Evolutionary conservation across 2,888 invertebrate species (phyloP), one percentile per base, ranked within the genome.

Genomic region (Phyllotreta cruciferae): DNA sequence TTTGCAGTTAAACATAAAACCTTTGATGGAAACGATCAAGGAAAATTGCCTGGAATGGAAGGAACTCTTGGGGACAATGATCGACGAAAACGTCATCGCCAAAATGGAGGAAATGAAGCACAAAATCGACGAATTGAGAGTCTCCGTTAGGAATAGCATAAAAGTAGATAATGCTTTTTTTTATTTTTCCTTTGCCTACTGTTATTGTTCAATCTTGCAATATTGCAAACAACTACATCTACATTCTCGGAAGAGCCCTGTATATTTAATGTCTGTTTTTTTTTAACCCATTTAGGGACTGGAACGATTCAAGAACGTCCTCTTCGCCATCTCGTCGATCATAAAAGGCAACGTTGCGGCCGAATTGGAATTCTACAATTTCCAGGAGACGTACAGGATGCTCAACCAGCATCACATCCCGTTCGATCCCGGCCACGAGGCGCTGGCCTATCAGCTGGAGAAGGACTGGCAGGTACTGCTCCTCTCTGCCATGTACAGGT

Each of bases 21-120:
- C 91, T 0, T 83, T 96, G 14, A 85, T 92, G 64, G 81, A 84
- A 39, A 88, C 85, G 54, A 88, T 92, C 60, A 87, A 87, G 67
- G 84, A 85, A 4, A 92, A 94, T 81, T 90, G 92, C 6, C 83
- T 84, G 41, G 90, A 92, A 72, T 96, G 95, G 94, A 91, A 91
- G 73, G 84, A 84, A 58, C 86, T 85, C 38, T 81, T 95, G 8
- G 95, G 93, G 0, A 81, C 84, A 54, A 86, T 89, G 66, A 82
- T 96, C 7, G 84, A 89, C 0, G 81, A 84, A 0, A 86, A 87
- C 63, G 93, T 92, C 0, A 85, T 86, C 63, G 82, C 85, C 69
- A 86, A 85, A 70, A 92, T 94, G 87, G 82, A 83, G 45, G 84
- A 86, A 47, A 83, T 94, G 75, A 87, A 88, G 73, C 84, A 84